Evolutionary conservation across 2,113 vertebrate species (phyloP).

Genomic region (Phrynocephalus versicolor): DNA sequence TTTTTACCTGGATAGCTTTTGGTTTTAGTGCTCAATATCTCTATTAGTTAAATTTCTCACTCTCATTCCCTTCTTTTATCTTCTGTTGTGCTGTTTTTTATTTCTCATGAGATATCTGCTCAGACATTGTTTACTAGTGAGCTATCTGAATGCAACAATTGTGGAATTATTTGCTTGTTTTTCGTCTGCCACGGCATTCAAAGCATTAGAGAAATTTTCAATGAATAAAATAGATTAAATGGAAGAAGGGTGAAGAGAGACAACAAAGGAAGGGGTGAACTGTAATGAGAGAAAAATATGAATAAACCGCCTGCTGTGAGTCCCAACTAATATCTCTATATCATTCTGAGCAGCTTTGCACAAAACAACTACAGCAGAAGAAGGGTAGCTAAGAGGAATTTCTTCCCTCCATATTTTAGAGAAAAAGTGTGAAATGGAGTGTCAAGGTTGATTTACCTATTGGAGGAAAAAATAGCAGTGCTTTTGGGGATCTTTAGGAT

Average conservation of each 20-base stretch:
- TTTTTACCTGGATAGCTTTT: slow-evolving; percentile 30
- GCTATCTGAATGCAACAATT: slow-evolving; percentile 11
- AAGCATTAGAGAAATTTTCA: slow-evolving; percentile 10
- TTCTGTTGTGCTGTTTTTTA: not conserved
- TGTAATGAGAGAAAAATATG: not conserved
- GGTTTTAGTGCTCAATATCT: slow-evolving; percentile 2
- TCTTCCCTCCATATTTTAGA: not conserved
- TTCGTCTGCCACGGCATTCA: not conserved
- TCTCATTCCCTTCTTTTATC: not conserved
- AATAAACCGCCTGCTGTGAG: not conserved
- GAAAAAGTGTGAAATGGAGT: not conserved
- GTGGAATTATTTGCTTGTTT: not conserved
- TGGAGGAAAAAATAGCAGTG: not conserved
- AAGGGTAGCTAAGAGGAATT: not conserved
- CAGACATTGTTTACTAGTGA: not conserved
- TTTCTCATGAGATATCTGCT: not conserved
- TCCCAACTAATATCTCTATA: not conserved
- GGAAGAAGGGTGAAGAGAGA: not conserved
- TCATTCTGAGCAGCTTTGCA: not conserved
- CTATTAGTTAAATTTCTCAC: not conserved
- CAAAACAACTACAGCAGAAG: not conserved
- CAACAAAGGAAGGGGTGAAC: not conserved
- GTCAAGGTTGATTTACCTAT: not conserved
- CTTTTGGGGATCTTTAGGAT: not conserved
- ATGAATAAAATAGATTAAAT: slow-evolving; percentile 9